A percentile compares a stretch with the other conserved stretches of the same genome.
Conservation (phyloP, 2,113 vertebrate species). For the Lucifuga dentata region DNA sequence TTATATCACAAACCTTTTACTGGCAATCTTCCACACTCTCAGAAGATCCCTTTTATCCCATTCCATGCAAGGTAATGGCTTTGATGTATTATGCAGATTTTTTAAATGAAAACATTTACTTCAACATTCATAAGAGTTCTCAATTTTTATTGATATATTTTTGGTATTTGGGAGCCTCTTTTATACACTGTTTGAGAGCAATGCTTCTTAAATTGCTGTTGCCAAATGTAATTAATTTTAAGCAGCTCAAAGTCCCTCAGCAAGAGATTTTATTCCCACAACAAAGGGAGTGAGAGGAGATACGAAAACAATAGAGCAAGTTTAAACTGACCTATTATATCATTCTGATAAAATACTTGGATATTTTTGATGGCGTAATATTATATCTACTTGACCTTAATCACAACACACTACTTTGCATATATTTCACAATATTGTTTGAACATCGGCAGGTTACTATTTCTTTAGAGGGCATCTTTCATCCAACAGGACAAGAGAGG, state of each 20-base stretch:
- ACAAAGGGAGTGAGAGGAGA: conserved; percentile 34
- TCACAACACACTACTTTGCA: background rate
- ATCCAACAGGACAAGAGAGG: background rate
- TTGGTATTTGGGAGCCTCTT: conserved; percentile 25
- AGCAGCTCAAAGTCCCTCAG: conserved; percentile 31
- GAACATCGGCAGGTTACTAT: conserved; percentile 8
- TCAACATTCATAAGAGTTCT: conserved; percentile 29
- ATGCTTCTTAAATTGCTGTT: conserved; percentile 36
- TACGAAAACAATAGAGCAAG: conserved; percentile 21
- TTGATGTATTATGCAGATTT: conserved; percentile 3
- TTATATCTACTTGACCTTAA: too few species aligned
- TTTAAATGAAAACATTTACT: conserved; percentile 49
- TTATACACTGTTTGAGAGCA: conserved; percentile 25
- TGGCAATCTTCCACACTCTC: too few species aligned
- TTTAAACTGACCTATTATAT: conserved; percentile 13
- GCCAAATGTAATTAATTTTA: conserved; percentile 36
- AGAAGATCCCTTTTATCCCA: too few species aligned
- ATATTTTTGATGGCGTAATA: too few species aligned
- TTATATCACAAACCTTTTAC: too few species aligned
- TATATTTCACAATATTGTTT: conserved; percentile 29
- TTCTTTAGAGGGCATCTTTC: conserved; percentile 21
- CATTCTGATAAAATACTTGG: background rate
- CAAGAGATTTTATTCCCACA: conserved; percentile 30
- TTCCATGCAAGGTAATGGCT: too few species aligned
- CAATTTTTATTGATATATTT: conserved; percentile 30